phyloP scores from a whole-genome alignment of 1,140 invertebrate species.

The Orius laevigatus region DNA sequence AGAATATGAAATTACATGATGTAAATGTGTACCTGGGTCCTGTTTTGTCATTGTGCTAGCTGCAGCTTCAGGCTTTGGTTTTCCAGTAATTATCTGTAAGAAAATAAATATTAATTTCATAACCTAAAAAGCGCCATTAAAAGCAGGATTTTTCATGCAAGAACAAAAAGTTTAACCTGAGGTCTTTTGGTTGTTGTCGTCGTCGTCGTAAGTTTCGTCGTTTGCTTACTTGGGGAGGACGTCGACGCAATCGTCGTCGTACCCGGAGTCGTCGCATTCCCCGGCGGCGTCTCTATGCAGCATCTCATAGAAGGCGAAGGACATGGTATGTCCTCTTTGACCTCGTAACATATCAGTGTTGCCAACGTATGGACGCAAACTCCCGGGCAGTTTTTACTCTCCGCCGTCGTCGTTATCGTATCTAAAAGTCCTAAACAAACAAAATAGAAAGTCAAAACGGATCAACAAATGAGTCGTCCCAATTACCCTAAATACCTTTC shows the following conservation, averaged over 20 bases:
- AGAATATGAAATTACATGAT: background rate
- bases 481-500: constrained; percentile 7
- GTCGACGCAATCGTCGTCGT: constrained; percentile 7
- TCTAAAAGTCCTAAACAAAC: constrained; percentile 50
- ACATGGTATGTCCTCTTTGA: constrained; percentile 61
- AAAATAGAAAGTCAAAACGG: constrained; percentile 13
- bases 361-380: constrained; percentile 67
- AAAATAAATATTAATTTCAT: background rate
- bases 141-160: background rate
- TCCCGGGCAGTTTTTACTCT: constrained; percentile 67
- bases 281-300: constrained; percentile 49
- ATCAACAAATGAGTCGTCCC: constrained; percentile 1
- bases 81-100: constrained; percentile 4
- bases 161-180: constrained; percentile 1
- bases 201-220: constrained; percentile 14
- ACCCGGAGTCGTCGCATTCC: constrained; percentile 22
- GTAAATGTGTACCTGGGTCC: constrained; percentile 17
- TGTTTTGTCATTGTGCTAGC: constrained; percentile 17
- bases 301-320: constrained; percentile 63
- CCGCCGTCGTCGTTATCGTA: constrained; percentile 62
- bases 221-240: constrained; percentile 2
- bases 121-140: background rate
- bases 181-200: constrained; percentile 21
- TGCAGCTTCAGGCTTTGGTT: constrained; percentile 19
- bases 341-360: constrained; percentile 65